Evolutionary conservation across 2,797 vertebrate genomes (phyloP).

Genomic region (Chelon labrosus): DNA sequence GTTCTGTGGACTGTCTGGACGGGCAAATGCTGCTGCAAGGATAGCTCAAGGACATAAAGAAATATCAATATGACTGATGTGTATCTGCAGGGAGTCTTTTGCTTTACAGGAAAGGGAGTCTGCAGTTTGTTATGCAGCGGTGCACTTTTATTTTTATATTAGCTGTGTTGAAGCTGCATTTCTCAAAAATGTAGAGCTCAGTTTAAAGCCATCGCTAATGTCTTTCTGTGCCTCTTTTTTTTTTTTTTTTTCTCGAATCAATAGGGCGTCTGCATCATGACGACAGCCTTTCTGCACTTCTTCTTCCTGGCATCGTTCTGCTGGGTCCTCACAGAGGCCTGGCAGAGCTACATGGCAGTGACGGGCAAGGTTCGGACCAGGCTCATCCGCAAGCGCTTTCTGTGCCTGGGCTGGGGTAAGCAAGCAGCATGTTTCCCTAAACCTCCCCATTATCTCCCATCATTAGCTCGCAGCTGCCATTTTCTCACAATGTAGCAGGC

Average conservation of each 20-base stretch:
- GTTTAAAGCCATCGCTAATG: constrained; percentile 16
- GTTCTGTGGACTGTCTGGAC: constrained; percentile 29
- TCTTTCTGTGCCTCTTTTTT: constrained; percentile 45
- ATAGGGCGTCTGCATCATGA: constrained; percentile 97
- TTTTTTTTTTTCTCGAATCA: constrained; percentile 26
- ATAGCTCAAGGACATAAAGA: constrained; percentile 42
- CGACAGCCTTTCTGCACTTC: constrained; percentile 98
- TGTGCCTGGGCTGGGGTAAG: constrained; percentile 99
- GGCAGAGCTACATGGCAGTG: constrained; percentile 99
- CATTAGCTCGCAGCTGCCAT: constrained; percentile 53
- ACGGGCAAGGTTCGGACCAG: constrained; percentile 98
- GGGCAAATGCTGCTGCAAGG: constrained; percentile 22
- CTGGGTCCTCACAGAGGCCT: constrained; percentile 99
- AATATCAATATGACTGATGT: constrained; percentile 35
- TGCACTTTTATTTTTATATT: not conserved
- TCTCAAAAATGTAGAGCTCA: not conserved
- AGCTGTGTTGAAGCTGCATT: not conserved
- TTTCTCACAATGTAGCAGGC: constrained; percentile 52
- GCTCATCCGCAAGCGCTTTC: constrained; percentile 97
- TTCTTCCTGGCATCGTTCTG: constrained; percentile 99
- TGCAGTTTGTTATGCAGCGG: not conserved
- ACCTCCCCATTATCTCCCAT: constrained; percentile 54
- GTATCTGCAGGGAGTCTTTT: constrained; percentile 19
- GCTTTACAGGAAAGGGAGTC: constrained; percentile 28
- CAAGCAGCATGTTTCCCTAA: constrained; percentile 44